Percentiles rank a stretch among this genome's conserved stretches.
Conservation (phyloP, 2,113 vertebrate genomes). For the Scalopus aquaticus region DNA sequence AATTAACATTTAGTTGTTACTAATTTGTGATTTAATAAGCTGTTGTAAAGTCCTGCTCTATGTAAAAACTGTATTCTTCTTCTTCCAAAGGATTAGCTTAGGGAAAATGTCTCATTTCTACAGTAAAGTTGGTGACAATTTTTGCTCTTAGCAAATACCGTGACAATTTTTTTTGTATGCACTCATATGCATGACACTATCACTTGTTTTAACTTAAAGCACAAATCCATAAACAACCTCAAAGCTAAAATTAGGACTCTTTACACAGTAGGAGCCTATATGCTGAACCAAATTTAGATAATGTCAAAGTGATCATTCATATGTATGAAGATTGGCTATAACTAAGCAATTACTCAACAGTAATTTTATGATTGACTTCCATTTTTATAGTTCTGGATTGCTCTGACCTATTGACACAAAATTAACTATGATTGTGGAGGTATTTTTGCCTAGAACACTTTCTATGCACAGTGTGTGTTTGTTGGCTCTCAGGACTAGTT, state of each 20-base stretch:
- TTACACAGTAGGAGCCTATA: not conserved
- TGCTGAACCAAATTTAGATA: not conserved
- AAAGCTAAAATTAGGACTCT: conserved; percentile 23
- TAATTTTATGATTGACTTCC: conserved; percentile 13
- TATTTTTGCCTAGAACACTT: conserved; percentile 8
- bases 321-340: not conserved
- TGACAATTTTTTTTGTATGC: conserved; percentile 27
- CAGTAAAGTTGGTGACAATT: conserved; percentile 1
- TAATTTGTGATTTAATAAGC: not conserved
- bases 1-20: not conserved
- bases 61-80: not conserved
- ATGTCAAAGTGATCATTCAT: not conserved
- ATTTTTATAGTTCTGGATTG: conserved; percentile 7
- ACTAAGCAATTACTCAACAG: conserved; percentile 4
- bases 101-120: conserved; percentile 36
- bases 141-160: conserved; percentile 41
- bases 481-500: not conserved
- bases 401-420: conserved; percentile 19
- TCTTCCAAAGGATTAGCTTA: not conserved
- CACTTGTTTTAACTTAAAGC: conserved; percentile 45
- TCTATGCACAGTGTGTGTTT: not conserved
- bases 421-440: conserved; percentile 24
- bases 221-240: conserved; percentile 15
- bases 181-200: conserved; percentile 12
- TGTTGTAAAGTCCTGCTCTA: not conserved